Base-by-base conservation (phyloP, 2,797 vertebrate genomes). In the Leptodactylus fallax region DNA sequence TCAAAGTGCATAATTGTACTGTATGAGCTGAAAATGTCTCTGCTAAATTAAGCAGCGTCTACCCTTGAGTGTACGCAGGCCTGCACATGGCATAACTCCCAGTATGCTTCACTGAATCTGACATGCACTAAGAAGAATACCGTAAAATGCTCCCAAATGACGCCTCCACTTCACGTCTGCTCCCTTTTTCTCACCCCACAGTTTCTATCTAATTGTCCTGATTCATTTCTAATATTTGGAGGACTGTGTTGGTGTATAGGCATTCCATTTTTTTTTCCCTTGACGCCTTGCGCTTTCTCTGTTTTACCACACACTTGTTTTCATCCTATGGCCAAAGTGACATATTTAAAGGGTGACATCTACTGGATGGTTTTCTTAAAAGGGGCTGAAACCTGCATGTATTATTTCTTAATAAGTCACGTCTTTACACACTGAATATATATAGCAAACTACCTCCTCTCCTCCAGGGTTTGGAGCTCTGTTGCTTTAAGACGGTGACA, bases 401-500 rank as follows among this genome's bases (percentile, higher is more conserved):
- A 63, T 65, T 65, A 61, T 69, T 77, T 60, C 67, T 51, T 55
- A 3, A 11, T 74, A 76, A 72, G 67, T 23, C 55, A 27, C 8
- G 12, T 51, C 27, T 47, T 60, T 79, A n/a, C 60, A 79, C 63
- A 17, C 21, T 14, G 23, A 49, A 58, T 86, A 69, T 81, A 56
- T 23, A 47, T 25, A 72, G 56, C 47, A 85, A n/a, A 51, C 9
- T 17, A 65, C 19, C 27, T 11, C 16, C 83, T 21, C 14, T 51
- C 60, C 49, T 51, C 60, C 58, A 21, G 69, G 69, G 19, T 60
- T 82, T 12, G 49, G 19, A 27, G 84, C 78, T 60, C 79, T 86
- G 79, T 71, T 74, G 77, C 87, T 89, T 89, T 89, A 86, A 89
- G 87, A 60, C 60, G 61, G 69, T 83, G 83, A 89, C 87, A 89